These are phyloP conservation scores for Tipula confusa DNA, from an alignment of 2,888 invertebrate species.

Conservation along the genomic window DNA sequence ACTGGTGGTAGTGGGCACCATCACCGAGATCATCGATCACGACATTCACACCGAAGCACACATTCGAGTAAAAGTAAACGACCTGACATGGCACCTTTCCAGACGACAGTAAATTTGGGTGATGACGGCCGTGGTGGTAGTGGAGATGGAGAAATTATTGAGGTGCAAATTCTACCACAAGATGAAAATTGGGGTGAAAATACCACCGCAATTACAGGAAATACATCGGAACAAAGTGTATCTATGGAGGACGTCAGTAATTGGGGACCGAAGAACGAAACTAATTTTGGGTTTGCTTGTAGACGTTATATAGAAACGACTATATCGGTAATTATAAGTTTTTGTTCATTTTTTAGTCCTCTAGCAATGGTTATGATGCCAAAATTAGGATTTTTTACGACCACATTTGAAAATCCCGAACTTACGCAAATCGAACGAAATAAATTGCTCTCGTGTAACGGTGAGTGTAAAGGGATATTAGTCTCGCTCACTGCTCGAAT, in stretches of 20 bases:
- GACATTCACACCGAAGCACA: constrained; percentile 58
- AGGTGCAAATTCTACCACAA: constrained; percentile 92
- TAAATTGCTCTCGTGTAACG: constrained; percentile 74
- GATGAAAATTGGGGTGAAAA: constrained; percentile 99
- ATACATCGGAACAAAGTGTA: constrained; percentile 92
- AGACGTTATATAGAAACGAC: constrained; percentile 79
- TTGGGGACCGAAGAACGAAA: constrained; percentile 72
- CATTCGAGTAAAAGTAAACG: constrained; percentile 61
- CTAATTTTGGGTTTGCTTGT: constrained; percentile 67
- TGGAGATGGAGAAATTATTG: constrained; percentile 87
- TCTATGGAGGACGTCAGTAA: constrained; percentile 87
- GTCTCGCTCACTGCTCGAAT: constrained; percentile 89
- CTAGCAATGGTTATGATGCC: constrained; percentile 93
- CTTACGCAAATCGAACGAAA: constrained; percentile 66
- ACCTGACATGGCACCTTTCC: constrained; percentile 76
- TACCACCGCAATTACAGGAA: constrained; percentile 94
- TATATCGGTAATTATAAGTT: constrained; percentile 71
- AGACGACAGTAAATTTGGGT: constrained; percentile 75
- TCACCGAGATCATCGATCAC: constrained; percentile 55
- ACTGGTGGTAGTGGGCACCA: constrained; percentile 49
- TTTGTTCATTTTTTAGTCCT: constrained; percentile 85
- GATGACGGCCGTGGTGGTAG: constrained; percentile 74
- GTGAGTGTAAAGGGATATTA: constrained; percentile 90
- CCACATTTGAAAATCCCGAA: constrained; percentile 60
- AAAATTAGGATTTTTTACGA: constrained; percentile 80